A percentile compares a stretch with the other conserved stretches of the same genome.
Conservation (phyloP, 2,113 vertebrate species). For the Acrocephalus kingi region DNA sequence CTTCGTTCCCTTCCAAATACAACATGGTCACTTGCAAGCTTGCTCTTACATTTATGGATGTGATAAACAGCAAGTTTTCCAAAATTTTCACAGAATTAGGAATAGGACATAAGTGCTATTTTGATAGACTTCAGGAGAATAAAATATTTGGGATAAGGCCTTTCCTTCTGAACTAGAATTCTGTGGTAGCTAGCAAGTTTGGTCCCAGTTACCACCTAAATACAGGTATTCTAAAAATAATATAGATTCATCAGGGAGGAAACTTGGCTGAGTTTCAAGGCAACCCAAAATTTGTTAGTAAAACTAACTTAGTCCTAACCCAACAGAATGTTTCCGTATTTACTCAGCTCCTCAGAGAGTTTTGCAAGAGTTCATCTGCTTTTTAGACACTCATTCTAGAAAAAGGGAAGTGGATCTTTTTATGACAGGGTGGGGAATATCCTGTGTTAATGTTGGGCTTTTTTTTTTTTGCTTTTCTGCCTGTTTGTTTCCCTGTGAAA, state of each 20-base stretch:
- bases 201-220: neutral
- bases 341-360: neutral
- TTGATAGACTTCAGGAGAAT: neutral
- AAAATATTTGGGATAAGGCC: neutral
- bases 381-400: neutral
- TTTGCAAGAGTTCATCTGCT: conserved; percentile 34
- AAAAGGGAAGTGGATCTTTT: conserved; percentile 41
- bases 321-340: neutral
- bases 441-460: neutral
- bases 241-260: neutral
- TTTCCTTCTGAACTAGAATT: neutral
- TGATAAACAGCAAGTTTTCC: neutral
- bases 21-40: neutral
- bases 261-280: neutral
- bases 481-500: neutral
- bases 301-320: neutral
- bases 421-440: conserved; percentile 37
- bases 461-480: neutral
- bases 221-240: neutral
- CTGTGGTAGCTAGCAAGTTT: neutral
- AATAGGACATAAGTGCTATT: neutral
- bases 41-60: neutral
- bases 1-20: neutral
- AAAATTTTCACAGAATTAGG: neutral
- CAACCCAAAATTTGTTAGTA: neutral